Conservation (phyloP, 2,888 invertebrate genomes). For the Cataglyphis rosenhaueri region DNA sequence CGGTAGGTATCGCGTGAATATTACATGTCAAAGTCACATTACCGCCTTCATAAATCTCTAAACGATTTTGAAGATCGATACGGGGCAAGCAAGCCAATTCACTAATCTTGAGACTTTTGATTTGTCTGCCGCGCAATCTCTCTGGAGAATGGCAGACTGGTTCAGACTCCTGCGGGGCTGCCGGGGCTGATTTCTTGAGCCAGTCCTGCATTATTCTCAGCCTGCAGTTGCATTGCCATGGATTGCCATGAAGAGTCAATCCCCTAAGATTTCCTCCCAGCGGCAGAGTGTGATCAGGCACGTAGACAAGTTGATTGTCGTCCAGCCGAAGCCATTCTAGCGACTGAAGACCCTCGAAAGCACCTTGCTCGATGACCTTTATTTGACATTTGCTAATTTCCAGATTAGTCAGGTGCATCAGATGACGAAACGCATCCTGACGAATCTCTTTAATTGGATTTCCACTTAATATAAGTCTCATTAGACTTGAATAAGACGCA, state of each 20-base stretch:
- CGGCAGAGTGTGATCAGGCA: constrained; percentile 84
- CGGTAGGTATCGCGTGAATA: constrained; percentile 93
- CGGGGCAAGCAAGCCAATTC: constrained; percentile 94
- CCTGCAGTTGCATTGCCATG: constrained; percentile 95
- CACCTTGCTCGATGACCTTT: constrained; percentile 91
- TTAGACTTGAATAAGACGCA: constrained; percentile 91
- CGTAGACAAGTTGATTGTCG: constrained; percentile 91
- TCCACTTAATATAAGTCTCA: constrained; percentile 92
- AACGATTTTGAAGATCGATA: constrained; percentile 91
- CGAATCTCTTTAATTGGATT: constrained; percentile 93
- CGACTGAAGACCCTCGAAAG: constrained; percentile 92
- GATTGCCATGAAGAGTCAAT: constrained; percentile 93
- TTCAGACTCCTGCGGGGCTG: constrained; percentile 92
- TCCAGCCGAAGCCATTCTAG: constrained; percentile 94
- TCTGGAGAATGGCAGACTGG: constrained; percentile 91
- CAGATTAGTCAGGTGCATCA: constrained; percentile 91
- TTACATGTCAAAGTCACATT: constrained; percentile 93
- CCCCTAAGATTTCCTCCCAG: constrained; percentile 93
- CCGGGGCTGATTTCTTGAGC: constrained; percentile 89
- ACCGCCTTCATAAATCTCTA: constrained; percentile 92
- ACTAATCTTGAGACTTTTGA: constrained; percentile 89
- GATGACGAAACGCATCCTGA: constrained; percentile 90
- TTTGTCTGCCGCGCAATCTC: constrained; percentile 89
- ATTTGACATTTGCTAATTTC: constrained; percentile 94
- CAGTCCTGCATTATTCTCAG: constrained; percentile 92